Evolutionary conservation across 2,888 invertebrate genomes (phyloP), one percentile per base, ranked within the genome.

Genomic region (Ryuthela nishihirai): DNA sequence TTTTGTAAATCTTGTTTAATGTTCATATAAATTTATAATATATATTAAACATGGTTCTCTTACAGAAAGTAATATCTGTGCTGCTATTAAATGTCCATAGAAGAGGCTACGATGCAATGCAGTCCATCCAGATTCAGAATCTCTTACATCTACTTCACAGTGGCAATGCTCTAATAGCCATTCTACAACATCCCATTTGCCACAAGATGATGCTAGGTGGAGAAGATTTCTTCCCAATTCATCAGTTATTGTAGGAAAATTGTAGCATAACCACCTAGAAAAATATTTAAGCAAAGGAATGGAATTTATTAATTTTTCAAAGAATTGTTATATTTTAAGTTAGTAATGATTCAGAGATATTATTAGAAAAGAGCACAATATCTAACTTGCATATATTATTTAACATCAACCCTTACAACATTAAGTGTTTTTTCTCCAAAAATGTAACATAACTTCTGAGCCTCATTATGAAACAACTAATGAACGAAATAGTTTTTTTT

Each of bases 91-190:
- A 69, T 88, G 86, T 0, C 91, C 91, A 74, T 88, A 88, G 72
- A 85, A 88, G 20, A 90, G 76, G 62, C 88, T 85, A 47, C 87
- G 77, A 71, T 92, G 92, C 21, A 92, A 75, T 0, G 91, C 82
- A 7, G 88, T 89, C 74, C 87, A 87, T 0, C 85, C 85, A 1
- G 85, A 86, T 72, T 87, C 87, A 0, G 74, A 70, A 71, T 88
- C 87, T 59, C 79, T 80, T 0, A 77, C 78, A 69, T 85, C 83
- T 3, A 83, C 76, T 50, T 85, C 83, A 0, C 83, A 82, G 55
- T 77, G 74, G 43, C 69, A 71, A 66, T 82, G 81, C 42, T 81
- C 80, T 1, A 87, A 69, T 0, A 92, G 76, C 89, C 89, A 90
- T 68, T 83, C 81, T 65, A 86, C 80, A 17, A 90, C 76, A 29